Base-by-base conservation (phyloP, 2,888 invertebrate genomes). In the Epinotia demarniana region DNA sequence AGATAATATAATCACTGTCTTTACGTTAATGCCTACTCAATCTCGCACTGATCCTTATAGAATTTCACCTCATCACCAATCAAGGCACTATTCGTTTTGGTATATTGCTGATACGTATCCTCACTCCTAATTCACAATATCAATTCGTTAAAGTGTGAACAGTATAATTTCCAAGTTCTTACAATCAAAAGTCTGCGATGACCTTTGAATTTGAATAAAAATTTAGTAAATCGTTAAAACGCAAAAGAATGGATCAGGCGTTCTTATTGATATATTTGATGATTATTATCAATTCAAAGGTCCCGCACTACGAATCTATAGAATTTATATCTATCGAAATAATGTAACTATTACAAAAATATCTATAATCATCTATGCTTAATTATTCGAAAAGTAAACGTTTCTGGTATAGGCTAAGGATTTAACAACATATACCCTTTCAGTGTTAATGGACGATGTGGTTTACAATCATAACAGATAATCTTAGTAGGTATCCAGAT, bases 61-160 rank as follows among this genome's bases (percentile, higher is more conserved):
- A 90, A 88, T 87, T 88, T 83, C 84, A 82, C 83, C 81, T 85
- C 87, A 86, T 85, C 87, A 86, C 90, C 92, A 84, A 88, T 88
- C 90, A 94, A 94, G 94, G 94, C 94, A 94, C 94, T 92, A 88
- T 89, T 90, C 89, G 83, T 91, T 93, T 93, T 94, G 94, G 94
- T 94, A 94, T 93, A 93, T 92, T 93, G 94, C 94, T 93, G 94
- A 93, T 92, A 91, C 90, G 87, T 86, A 90, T 92, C 92, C 92
- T 90, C 92, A 92, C 93, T 93, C 93, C 93, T 90, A 89, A 87
- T 89, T 92, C 90, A 89, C 89, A 91, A 91, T 90, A 90, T 89
- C 88, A 88, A 89, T 90, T 88, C 86, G 83, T 89, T 87, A 89
- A 89, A 86, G 86, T 88, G 87, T 89, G 88, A 88, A 90, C 88